Base-by-base conservation (phyloP, 2,888 invertebrate genomes). In the Seira ritae region DNA sequence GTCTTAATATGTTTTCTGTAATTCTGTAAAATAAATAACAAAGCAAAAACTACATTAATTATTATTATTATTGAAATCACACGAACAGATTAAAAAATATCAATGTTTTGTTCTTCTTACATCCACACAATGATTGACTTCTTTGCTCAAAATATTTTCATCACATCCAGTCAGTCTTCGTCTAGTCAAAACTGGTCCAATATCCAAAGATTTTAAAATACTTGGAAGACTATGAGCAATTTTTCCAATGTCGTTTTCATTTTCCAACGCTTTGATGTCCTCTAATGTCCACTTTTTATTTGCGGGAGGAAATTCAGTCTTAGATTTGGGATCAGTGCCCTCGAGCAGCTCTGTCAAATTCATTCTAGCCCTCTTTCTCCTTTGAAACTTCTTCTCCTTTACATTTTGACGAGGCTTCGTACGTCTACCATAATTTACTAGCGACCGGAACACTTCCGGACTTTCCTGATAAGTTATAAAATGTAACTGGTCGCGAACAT, bases 401-500 rank as follows among this genome's bases (percentile, higher is more conserved):
- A 8, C 31, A 2, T 31, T 31, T 31, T n/a, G 31, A 31, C 3
- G 31, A 31, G 31, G 31, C 3, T 31, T 31, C 3, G 8, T 31
- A 46, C 4, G 46, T 24, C 20, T 69, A 1, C 78, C 78, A 46
- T 20, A 46, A 0, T 23, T 24, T 4, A 71, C 46, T n/a, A 78
- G 31, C 0, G 78, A 55, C 20, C 23, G 55, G 24, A 78, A 78
- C 0, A 71, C 24, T 4, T 42, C 42, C 4, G 46, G 10, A 65
- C 42, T 71, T 24, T 78, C 78, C 0, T 65, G 42, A 23, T 70
- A 24, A 3, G 78, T 78, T 1, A 78, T 62, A 24, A 46, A 78
- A 1, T 78, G 19, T 15, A 78, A 65, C 20, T 78, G 71, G 19
- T 78, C 78, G 17, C 78, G 20, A 42, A 70, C 20, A 65, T 78